phyloP scores from a whole-genome alignment of 2,113 vertebrate genomes.

The Mionectes macconnelli region DNA sequence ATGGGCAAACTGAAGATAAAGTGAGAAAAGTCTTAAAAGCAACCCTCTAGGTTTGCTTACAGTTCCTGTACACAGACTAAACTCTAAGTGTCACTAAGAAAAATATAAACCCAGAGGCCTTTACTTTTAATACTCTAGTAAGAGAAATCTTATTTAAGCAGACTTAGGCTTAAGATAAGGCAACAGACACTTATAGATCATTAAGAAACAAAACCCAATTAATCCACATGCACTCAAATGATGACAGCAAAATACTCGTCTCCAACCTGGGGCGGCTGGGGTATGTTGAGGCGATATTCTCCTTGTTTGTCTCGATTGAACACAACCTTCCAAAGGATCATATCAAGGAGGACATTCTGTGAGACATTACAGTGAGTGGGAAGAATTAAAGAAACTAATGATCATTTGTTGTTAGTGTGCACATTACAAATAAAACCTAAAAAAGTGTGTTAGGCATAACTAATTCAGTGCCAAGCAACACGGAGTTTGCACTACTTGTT shows the following conservation, averaged over 20 bases:
- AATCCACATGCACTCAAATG: constrained; percentile 57
- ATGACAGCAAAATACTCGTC: constrained; percentile 66
- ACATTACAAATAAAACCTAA: constrained; percentile 62
- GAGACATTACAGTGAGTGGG: constrained; percentile 83
- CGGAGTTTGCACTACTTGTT: not conserved
- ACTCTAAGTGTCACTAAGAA: not conserved
- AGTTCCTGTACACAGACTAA: not conserved
- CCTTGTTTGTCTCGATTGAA: constrained; percentile 97
- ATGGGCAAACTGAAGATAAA: not conserved
- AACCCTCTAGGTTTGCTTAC: not conserved
- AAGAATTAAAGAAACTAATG: constrained; percentile 86
- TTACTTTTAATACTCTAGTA: not conserved
- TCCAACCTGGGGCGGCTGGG: constrained; percentile 94
- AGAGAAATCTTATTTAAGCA: not conserved
- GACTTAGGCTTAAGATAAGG: constrained; percentile 1
- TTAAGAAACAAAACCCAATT: constrained; percentile 20
- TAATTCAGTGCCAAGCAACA: not conserved
- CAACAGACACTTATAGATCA: constrained; percentile 1
- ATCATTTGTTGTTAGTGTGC: constrained; percentile 69
- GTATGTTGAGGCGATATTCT: constrained; percentile 83
- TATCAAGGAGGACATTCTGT: constrained; percentile 98
- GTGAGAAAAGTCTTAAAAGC: not conserved
- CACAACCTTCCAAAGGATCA: constrained; percentile 98
- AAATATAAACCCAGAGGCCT: not conserved
- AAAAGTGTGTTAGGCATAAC: not conserved